Base-by-base conservation (phyloP, 2,113 vertebrate species). In the Sceloporus tristichus region DNA sequence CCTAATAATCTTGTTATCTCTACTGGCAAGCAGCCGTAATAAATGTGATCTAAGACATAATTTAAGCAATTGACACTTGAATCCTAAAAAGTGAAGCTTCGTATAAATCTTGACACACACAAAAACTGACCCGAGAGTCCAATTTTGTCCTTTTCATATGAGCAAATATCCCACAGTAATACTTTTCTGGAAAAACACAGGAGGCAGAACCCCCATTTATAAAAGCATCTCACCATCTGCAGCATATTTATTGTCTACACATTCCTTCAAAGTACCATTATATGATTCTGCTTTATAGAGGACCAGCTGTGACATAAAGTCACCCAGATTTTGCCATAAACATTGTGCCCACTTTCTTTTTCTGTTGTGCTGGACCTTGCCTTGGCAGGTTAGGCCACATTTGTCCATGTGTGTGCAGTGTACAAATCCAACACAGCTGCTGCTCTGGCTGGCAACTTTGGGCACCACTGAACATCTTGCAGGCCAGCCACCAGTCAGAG, bases 1-100 rank as follows among this genome's bases (percentile, higher is more conserved):
- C 25, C 79, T 86, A 56, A 8, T 62, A 91, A 80, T 56, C 48
- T 92, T 73, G 1, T 80, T 90, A 70, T 79, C 54, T 92, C 40
- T 88, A 48, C 82, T n/a, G 84, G 82, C 53, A 86, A 91, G 85
- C 86, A 2, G 0, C 59, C 81, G 34, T 29, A 82, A 27, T 82
- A 78, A 89, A 80, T 93, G 88, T 89, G 76, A 85, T 74, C 66
- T 29, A 90, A 71, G 10, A 42, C 40, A 71, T 6, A 65, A 0
- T 40, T 85, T 85, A 83, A 89, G 78, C 78, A 68, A 74, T 53
- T 66, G 27, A 23, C 42, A 68, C 23, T 54, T 75, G 56, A 65
- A 89, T 81, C 83, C 56, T 85, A 81, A 80, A 62, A 65, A 75
- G 54, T 66, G 25, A 80, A 66, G 42, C 59, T 85, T 81, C 16